These are phyloP conservation scores for Karalla daura DNA, from an alignment of 2,797 vertebrate species.

Conservation along the genomic window DNA sequence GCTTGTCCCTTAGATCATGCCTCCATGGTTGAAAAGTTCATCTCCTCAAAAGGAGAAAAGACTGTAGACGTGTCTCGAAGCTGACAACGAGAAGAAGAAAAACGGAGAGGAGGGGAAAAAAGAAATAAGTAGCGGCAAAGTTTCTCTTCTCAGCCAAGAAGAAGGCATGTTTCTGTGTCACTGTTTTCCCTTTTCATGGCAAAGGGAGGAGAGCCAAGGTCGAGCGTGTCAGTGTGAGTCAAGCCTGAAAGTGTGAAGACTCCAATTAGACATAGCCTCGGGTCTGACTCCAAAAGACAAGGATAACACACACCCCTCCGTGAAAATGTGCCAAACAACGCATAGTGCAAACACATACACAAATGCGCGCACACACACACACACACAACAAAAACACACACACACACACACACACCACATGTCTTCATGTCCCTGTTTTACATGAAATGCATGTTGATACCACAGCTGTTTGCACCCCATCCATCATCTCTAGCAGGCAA, in stretches of 20 bases:
- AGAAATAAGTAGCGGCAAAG: constrained; percentile 66
- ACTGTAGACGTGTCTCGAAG: constrained; percentile 42
- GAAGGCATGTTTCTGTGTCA: constrained; percentile 77
- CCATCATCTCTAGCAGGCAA: constrained; percentile 84
- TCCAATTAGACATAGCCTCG: constrained; percentile 86
- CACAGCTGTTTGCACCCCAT: constrained; percentile 83
- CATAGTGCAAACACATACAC: constrained; percentile 69
- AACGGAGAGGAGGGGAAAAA: constrained; percentile 15
- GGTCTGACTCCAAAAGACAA: constrained; percentile 87
- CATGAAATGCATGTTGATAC: constrained; percentile 83
- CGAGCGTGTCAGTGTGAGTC: constrained; percentile 84
- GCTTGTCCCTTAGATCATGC: constrained; percentile 61
- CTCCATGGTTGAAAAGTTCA: constrained; percentile 77
- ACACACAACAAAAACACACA: constrained; percentile 48
- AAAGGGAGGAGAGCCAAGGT: constrained; percentile 83
- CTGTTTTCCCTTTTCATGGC: constrained; percentile 80
- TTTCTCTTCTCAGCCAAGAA: constrained; percentile 72
- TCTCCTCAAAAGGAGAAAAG: constrained; percentile 51
- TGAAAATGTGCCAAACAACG: constrained; percentile 83
- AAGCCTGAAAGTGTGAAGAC: constrained; percentile 86
- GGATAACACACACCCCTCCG: constrained; percentile 80
- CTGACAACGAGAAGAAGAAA: constrained; percentile 56
- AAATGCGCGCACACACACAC: constrained; percentile 44
- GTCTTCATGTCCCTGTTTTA: constrained; percentile 81
- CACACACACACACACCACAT: constrained; percentile 51